A percentile compares a stretch with the other conserved stretches of the same genome.
Conservation (phyloP, 2,888 invertebrate species). For the Diarsia dahlii region DNA sequence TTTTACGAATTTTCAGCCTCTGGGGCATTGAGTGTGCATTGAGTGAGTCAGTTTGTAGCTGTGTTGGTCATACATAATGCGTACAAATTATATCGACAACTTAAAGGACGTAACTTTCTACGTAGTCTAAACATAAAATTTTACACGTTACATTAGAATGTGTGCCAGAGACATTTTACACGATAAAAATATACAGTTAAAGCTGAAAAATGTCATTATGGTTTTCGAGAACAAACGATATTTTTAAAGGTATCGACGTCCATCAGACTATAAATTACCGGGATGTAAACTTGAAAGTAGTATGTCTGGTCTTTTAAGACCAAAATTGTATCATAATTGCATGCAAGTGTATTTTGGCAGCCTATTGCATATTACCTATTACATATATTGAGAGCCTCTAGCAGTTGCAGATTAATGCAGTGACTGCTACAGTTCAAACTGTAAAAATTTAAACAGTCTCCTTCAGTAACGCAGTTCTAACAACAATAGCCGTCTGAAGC, state of each 20-base stretch:
- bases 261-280: background rate
- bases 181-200: background rate
- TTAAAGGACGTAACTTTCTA: background rate
- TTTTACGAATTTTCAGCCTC: no score
- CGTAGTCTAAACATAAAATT: background rate
- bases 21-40: no score
- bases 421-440: background rate
- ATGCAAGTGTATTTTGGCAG: background rate
- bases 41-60: no score
- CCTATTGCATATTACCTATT: background rate
- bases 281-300: background rate
- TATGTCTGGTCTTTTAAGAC: background rate
- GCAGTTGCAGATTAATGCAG: no score
- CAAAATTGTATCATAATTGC: background rate
- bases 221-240: background rate
- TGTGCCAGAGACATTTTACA: background rate
- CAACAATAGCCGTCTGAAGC: slow-evolving; percentile 16
- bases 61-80: background rate
- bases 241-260: background rate
- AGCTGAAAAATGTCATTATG: background rate
- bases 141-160: background rate
- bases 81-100: background rate
- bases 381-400: no score
- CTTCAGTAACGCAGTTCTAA: background rate
- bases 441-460: background rate